Base-by-base conservation (phyloP, 2,888 invertebrate species). In the Parascotia fuliginaria region DNA sequence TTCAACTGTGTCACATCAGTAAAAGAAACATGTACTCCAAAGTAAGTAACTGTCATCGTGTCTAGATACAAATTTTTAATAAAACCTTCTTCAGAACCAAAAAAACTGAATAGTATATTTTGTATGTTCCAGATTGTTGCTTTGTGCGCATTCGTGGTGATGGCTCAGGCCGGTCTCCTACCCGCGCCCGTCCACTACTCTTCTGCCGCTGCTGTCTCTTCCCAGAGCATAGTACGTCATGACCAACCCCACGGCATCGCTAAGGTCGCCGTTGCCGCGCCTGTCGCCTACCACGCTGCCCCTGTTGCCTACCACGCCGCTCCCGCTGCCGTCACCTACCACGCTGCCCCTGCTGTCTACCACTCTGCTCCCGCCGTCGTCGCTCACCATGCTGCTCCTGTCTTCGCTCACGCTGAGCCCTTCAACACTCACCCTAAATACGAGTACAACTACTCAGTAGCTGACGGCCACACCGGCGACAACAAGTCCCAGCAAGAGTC, bases 401-500 rank as follows among this genome's bases (percentile, higher is more conserved):
- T 77, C 11, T 87, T 87, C 3, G 40, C 48, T 14, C 41, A 12
- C n/a, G 37, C 54, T 40, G 47, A 54, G 7, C 56, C 58, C 0
- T 52, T 49, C 9, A 44, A 64, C 9, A 77, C 83, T 9, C 68
- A 84, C 72, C 86, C 87, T 42, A 81, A 81, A 66, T 87, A 87
- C 73, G 83, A 89, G 64, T 92, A 83, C 81, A 83, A 82, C 47
- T 93, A 93, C 81, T 89, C 91, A n/a, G 93, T 93, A 0, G 82
- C 88, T 57, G 93, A 93, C 71, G 75, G 83, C 9, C 89, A 91
- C 74, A 90, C 93, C 68, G 92, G 92, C 22, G 93, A 93, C 81
- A 81, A 87, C 73, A 92, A 92, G 76, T 80, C 82, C 61, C 92
- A 92, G 71, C 89, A 91, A 61, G 93, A 93, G 66, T 57, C 67